Percentiles rank a stretch among this genome's conserved stretches.
These are phyloP conservation scores for Sarcophaga carnaria DNA, from an alignment of 2,888 invertebrate species.

Conservation along the genomic window DNA sequence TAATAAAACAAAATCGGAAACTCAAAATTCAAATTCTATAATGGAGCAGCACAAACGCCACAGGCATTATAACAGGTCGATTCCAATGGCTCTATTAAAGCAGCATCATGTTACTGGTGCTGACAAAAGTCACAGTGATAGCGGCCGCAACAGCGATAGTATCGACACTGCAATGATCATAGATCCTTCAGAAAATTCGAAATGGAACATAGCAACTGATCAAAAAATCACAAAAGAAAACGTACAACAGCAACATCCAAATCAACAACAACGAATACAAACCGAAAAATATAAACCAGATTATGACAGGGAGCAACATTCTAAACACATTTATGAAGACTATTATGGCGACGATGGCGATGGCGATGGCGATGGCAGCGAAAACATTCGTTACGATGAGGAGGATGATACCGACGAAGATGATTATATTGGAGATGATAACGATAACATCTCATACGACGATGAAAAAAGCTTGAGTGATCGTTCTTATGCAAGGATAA, in stretches of 20 bases:
- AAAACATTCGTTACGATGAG: constrained; percentile 32
- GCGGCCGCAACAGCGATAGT: neutral
- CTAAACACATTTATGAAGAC: constrained; percentile 58
- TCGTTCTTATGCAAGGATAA: constrained; percentile 68
- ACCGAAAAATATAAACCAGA: constrained; percentile 49
- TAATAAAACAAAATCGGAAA: constrained; percentile 27
- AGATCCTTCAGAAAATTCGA: constrained; percentile 51
- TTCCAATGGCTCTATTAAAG: constrained; percentile 56
- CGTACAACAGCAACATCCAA: constrained; percentile 45
- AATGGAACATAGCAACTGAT: constrained; percentile 51
- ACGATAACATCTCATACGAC: constrained; percentile 64
- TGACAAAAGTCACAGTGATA: constrained; percentile 23
- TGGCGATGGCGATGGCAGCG: constrained; percentile 27
- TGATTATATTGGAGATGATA: constrained; percentile 65
- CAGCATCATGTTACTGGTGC: constrained; percentile 1
- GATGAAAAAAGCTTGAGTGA: constrained; percentile 63
- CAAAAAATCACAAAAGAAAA: constrained; percentile 25
- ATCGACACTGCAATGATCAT: constrained; percentile 31
- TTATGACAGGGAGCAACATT: constrained; percentile 42
- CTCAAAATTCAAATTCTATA: constrained; percentile 31
- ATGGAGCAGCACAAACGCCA: constrained; percentile 44
- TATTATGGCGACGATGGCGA: constrained; percentile 60
- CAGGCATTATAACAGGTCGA: constrained; percentile 38
- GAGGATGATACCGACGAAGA: constrained; percentile 66
- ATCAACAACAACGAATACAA: constrained; percentile 10